These are phyloP conservation scores for Trichechus manatus DNA, from an alignment of 2,113 vertebrate species.

Conservation along the genomic window DNA sequence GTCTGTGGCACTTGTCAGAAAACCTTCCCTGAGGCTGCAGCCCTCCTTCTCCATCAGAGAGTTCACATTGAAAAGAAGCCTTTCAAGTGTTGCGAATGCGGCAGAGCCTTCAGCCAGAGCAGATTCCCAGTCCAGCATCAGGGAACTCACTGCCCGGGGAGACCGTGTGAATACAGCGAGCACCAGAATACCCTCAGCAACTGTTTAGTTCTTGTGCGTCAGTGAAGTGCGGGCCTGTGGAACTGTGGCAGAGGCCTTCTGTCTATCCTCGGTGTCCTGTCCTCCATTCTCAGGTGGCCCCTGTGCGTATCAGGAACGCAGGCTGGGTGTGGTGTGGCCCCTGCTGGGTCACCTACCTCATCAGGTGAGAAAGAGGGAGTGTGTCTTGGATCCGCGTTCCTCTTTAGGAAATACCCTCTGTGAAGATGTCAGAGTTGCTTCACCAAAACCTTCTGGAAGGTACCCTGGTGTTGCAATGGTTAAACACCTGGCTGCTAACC, in stretches of 20 bases:
- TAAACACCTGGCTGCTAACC: too few relatives aligned
- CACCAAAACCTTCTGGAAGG: too few relatives aligned
- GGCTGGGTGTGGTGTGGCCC: neutral
- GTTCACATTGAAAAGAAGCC: neutral
- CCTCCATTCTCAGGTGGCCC: neutral
- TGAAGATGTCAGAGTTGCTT: too few relatives aligned
- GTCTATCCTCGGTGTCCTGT: neutral
- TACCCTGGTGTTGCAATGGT: too few relatives aligned
- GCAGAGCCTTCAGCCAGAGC: neutral
- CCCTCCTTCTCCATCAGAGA: neutral
- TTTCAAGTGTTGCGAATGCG: too few relatives aligned
- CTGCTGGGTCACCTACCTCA: neutral
- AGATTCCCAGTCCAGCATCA: constrained; percentile 50
- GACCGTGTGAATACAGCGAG: constrained; percentile 39
- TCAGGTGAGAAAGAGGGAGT: neutral
- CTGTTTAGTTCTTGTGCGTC: constrained; percentile 33
- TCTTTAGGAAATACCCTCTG: too few relatives aligned
- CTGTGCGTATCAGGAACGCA: neutral
- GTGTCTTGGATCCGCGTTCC: too few relatives aligned
- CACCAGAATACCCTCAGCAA: constrained; percentile 67
- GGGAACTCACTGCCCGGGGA: constrained; percentile 32
- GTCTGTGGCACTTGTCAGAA: neutral
- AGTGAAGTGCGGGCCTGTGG: neutral
- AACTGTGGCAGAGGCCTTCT: neutral
- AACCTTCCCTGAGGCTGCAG: neutral